phyloP scores from a whole-genome alignment of 1,140 invertebrate species.

The Hypothenemus hampei region DNA sequence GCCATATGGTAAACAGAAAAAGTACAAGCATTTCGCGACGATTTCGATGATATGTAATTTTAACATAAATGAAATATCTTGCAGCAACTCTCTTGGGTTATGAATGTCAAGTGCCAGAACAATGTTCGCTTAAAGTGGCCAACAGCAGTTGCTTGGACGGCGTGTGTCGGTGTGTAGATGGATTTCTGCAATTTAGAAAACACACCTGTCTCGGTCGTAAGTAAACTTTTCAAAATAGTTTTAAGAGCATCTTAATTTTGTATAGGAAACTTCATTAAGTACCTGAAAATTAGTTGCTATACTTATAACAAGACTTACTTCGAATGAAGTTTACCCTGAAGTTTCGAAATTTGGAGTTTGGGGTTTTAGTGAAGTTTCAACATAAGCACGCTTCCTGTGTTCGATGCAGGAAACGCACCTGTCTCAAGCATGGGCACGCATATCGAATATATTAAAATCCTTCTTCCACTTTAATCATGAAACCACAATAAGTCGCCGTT shows the following conservation, averaged over 20 bases:
- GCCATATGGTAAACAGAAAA: too few species aligned
- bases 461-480: conserved; percentile 11
- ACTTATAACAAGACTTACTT: too few species aligned
- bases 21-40: too few species aligned
- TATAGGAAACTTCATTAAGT: too few species aligned
- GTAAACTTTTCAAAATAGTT: too few species aligned
- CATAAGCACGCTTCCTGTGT: conserved; percentile 15
- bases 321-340: too few species aligned
- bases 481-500: conserved; percentile 2
- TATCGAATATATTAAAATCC: conserved; percentile 4
- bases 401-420: conserved; percentile 18
- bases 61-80: conserved; percentile 34
- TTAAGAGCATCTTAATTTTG: too few species aligned
- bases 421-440: conserved; percentile 17
- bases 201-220: conserved; percentile 86
- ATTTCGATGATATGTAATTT: too few species aligned
- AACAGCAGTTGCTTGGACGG: conserved; percentile 68
- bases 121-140: conserved; percentile 74
- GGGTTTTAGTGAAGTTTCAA: too few species aligned
- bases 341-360: too few species aligned
- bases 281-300: too few species aligned
- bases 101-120: conserved; percentile 65
- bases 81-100: conserved; percentile 71
- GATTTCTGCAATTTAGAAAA: conserved; percentile 76
- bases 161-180: conserved; percentile 72